Evolutionary conservation across 2,888 invertebrate genomes (phyloP).

Genomic region (Nowickia ferox): DNA sequence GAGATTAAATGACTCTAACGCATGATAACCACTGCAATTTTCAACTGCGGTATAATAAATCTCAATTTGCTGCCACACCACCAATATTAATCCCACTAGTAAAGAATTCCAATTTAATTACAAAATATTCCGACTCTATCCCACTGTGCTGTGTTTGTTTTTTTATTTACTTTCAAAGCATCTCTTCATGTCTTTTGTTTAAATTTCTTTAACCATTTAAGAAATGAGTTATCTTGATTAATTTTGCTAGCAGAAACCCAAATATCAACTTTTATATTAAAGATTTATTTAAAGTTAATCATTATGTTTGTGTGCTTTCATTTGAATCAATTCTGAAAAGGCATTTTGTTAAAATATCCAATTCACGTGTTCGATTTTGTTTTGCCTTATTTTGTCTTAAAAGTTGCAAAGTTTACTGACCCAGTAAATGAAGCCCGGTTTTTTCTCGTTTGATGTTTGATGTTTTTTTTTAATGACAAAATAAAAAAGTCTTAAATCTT

Average conservation of each 20-base stretch:
- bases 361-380: too few species aligned
- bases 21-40: too few species aligned
- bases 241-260: background rate
- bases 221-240: background rate
- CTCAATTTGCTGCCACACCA: too few species aligned
- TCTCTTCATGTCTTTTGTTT: background rate
- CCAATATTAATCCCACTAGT: too few species aligned
- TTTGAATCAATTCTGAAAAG: background rate
- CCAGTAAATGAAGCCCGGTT: too few species aligned
- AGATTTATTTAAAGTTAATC: constrained; percentile 1
- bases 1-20: too few species aligned
- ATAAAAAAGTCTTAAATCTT: too few species aligned
- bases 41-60: too few species aligned
- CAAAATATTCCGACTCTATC: too few species aligned
- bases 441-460: too few species aligned
- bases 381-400: background rate
- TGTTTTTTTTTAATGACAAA: too few species aligned
- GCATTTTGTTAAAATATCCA: background rate
- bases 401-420: background rate
- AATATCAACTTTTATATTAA: background rate
- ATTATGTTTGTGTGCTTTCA: background rate
- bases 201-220: background rate
- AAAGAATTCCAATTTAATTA: too few species aligned
- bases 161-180: background rate
- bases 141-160: background rate